Evolutionary conservation across 2,797 vertebrate genomes (phyloP).

Genomic region (Ceyx erithaca): DNA sequence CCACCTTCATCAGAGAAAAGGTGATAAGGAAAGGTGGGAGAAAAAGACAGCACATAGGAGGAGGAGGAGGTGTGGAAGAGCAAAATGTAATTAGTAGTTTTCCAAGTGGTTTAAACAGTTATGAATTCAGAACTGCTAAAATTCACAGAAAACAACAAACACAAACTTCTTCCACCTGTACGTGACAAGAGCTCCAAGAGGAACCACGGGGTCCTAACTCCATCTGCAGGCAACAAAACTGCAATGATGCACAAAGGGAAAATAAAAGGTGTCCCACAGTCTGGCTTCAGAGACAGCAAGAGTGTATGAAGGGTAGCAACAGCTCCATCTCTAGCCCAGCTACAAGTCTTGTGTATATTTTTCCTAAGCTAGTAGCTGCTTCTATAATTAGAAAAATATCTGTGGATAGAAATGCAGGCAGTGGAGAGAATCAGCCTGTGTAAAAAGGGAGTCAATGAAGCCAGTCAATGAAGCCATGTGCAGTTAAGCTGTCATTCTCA

Average conservation of each 20-base stretch:
- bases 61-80: conserved; percentile 25
- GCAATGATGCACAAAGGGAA: background rate
- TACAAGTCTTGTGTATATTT: background rate
- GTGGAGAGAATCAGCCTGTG: background rate
- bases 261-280: background rate
- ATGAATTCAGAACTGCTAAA: conserved; percentile 32
- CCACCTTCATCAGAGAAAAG: background rate
- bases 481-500: no score
- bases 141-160: conserved; percentile 20
- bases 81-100: conserved; percentile 19
- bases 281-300: background rate
- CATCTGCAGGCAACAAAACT: background rate
- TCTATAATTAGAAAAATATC: background rate
- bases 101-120: conserved; percentile 1
- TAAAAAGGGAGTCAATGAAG: background rate
- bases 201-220: background rate
- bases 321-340: background rate
- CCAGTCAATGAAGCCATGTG: accelerated
- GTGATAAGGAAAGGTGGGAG: background rate
- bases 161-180: background rate
- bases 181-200: background rate
- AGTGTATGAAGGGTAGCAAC: background rate
- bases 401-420: background rate
- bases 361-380: background rate
- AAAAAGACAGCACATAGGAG: conserved; percentile 11